Evolutionary conservation across 1,140 invertebrate species (phyloP).

Genomic region (Drosophila ambigua): DNA sequence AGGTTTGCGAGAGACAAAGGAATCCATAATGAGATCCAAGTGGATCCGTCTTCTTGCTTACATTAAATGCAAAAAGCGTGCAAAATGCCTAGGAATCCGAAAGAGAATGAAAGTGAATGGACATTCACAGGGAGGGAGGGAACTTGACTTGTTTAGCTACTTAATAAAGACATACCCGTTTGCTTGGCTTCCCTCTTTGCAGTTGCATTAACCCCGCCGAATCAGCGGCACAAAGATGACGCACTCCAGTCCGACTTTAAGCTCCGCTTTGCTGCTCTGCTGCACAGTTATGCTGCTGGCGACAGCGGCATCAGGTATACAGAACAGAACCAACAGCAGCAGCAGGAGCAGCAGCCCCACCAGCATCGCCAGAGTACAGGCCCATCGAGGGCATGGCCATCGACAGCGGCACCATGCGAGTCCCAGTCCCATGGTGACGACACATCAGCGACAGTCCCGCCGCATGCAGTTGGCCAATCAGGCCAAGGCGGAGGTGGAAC

Average conservation of each 20-base stretch:
- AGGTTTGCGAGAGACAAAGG: slow-evolving; percentile 54
- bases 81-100: slow-evolving; percentile 73
- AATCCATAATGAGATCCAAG: slow-evolving; percentile 61
- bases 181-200: slow-evolving; percentile 26
- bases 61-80: slow-evolving; percentile 59
- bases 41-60: slow-evolving; percentile 74
- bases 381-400: slow-evolving; percentile 44
- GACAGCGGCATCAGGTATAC: slow-evolving; percentile 53
- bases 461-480: slow-evolving; percentile 17
- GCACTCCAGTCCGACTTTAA: slow-evolving; percentile 9
- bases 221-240: slow-evolving; percentile 20
- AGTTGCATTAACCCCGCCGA: slow-evolving; percentile 31
- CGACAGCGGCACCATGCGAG: slow-evolving; percentile 49
- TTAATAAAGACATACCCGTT: slow-evolving; percentile 62
- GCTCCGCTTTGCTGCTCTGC: slow-evolving; percentile 34
- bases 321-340: slow-evolving; percentile 13
- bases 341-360: slow-evolving; percentile 25
- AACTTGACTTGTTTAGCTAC: slow-evolving; percentile 37
- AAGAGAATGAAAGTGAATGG: slow-evolving; percentile 65
- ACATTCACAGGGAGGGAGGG: slow-evolving; percentile 9
- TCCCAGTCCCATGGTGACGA: background rate
- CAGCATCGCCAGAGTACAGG: slow-evolving; percentile 30
- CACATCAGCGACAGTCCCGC: slow-evolving; percentile 22
- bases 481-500: slow-evolving; percentile 61
- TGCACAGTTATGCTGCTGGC: slow-evolving; percentile 51